Conservation (phyloP, 2,797 vertebrate genomes). For the Karalla daura region DNA sequence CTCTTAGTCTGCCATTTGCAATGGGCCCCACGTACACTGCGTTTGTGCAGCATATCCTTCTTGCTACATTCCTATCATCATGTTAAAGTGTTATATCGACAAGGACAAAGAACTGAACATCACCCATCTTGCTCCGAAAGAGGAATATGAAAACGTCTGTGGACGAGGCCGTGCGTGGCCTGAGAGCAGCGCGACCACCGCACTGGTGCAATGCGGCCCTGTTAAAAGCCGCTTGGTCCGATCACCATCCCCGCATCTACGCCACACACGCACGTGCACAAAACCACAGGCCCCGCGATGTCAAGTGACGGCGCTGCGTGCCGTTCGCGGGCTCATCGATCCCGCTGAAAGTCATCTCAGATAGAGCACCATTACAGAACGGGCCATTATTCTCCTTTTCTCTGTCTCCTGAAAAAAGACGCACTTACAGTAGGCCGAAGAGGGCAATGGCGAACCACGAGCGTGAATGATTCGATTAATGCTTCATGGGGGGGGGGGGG, state of each 20-base stretch:
- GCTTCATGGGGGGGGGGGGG: not conserved
- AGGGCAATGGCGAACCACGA: not conserved
- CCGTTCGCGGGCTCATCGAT: not conserved
- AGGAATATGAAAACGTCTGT: too few relatives aligned
- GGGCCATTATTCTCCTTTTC: not conserved
- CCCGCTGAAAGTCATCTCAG: not conserved
- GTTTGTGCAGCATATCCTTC: constrained; percentile 4
- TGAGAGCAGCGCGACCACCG: too few relatives aligned
- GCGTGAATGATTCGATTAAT: constrained; percentile 11
- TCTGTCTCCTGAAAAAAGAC: not conserved
- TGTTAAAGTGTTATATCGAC: too few relatives aligned
- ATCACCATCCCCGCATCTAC: not conserved
- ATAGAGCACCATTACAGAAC: constrained; percentile 1
- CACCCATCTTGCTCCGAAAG: too few relatives aligned
- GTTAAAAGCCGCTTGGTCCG: too few relatives aligned
- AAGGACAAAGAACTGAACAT: too few relatives aligned
- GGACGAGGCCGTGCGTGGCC: not conserved
- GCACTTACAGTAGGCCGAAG: not conserved
- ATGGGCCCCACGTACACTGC: constrained; percentile 23
- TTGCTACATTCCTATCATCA: constrained; percentile 2
- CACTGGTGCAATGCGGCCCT: too few relatives aligned
- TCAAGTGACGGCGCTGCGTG: not conserved
- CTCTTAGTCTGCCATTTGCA: constrained; percentile 27
- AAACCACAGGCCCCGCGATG: not conserved
- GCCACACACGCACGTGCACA: not conserved